A percentile compares a stretch with the other conserved stretches of the same genome.
Conservation (phyloP, 1,140 invertebrate genomes). For the Pachyrhynchus sulphureomaculatus region DNA sequence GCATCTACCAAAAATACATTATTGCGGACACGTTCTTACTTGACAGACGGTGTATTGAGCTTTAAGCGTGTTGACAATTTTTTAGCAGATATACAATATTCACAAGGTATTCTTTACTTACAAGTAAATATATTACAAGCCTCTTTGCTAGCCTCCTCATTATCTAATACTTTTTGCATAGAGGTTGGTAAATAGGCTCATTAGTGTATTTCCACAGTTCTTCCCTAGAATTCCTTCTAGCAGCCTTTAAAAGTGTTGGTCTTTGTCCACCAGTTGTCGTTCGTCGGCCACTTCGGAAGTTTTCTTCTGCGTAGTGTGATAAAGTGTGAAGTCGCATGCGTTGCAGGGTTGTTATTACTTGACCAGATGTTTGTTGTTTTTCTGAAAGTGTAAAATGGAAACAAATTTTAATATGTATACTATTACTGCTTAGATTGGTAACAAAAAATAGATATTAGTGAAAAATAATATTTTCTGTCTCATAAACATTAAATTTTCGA, state of each 20-base stretch:
- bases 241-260: constrained; percentile 64
- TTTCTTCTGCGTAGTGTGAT: constrained; percentile 76
- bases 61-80: too few species aligned
- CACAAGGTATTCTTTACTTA: too few species aligned
- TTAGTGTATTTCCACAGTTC: constrained; percentile 82
- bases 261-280: constrained; percentile 64
- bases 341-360: constrained; percentile 57
- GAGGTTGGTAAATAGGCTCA: constrained; percentile 80
- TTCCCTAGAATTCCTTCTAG: constrained; percentile 57
- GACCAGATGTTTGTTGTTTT: constrained; percentile 43
- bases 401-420: too few species aligned
- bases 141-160: constrained; percentile 73
- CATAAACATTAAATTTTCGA: too few species aligned
- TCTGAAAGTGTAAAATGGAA: constrained; percentile 27
- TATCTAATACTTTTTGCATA: constrained; percentile 80
- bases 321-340: constrained; percentile 75
- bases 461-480: too few species aligned
- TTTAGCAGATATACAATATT: too few species aligned
- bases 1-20: too few species aligned
- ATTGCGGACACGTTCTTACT: too few species aligned
- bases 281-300: constrained; percentile 67
- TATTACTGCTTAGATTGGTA: too few species aligned
- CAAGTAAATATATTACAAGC: constrained; percentile 53
- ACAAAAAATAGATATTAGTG: too few species aligned
- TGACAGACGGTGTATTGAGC: too few species aligned